phyloP scores from a whole-genome alignment of 2,797 vertebrate species.

The Enteromius argenteus region DNA sequence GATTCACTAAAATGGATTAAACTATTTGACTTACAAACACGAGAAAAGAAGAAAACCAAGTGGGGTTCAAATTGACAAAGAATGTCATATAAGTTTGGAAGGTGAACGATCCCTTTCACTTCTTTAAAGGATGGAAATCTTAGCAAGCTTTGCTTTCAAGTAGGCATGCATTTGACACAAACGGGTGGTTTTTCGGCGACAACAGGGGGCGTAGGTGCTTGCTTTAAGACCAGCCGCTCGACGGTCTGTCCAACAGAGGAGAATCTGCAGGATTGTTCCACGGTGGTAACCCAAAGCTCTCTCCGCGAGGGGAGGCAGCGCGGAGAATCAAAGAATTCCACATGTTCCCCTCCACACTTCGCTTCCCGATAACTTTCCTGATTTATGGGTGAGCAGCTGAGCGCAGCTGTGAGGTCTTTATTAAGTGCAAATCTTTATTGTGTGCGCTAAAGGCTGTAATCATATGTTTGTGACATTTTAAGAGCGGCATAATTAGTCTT shows the following conservation, averaged over 20 bases:
- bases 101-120: background rate
- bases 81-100: background rate
- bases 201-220: constrained; percentile 62
- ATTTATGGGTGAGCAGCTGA: constrained; percentile 48
- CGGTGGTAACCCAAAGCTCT: constrained; percentile 46
- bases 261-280: constrained; percentile 47
- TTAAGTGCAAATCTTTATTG: constrained; percentile 55
- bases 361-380: constrained; percentile 44
- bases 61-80: background rate
- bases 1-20: background rate
- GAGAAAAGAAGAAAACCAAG: background rate
- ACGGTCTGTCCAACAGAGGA: constrained; percentile 28
- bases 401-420: constrained; percentile 52
- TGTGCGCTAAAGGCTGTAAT: constrained; percentile 53
- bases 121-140: background rate
- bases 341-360: constrained; percentile 42
- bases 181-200: constrained; percentile 27
- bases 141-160: background rate
- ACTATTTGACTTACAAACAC: background rate
- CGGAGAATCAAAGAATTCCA: constrained; percentile 50
- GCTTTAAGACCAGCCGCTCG: constrained; percentile 15
- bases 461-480: constrained; percentile 54
- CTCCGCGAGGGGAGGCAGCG: constrained; percentile 37
- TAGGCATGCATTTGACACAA: background rate
- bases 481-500: constrained; percentile 52